Base-by-base conservation (phyloP, 30 jellyfish, hydroid and myxozoan species). In the Cassiopea andromeda region DNA sequence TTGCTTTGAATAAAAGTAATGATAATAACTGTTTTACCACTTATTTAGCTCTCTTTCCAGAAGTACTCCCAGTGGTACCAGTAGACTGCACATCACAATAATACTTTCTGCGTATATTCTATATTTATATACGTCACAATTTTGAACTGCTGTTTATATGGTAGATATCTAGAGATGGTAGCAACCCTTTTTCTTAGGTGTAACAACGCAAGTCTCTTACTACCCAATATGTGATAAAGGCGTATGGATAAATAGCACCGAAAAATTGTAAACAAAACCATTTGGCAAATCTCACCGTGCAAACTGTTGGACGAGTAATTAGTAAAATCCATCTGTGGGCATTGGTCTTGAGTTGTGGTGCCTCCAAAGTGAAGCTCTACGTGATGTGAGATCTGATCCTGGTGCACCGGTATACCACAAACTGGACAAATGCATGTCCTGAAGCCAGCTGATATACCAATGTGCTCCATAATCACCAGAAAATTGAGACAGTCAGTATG, bases 351-450 rank as follows among this genome's bases (percentile, higher is more conserved):
- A 10, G 78, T 81, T 58, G 89, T 59, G 1, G 92, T 19, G 61
- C 48, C 60, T 8, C 84, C 47, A 82, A 90, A 90, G 73, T 90
- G 97, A 61, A 81, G 97, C 78, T 90, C 97, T 1, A 90, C 97
- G 82, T 90, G 97, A 38, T 82, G 97, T 10, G 97, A 81, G 50
- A 90, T 90, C 18, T 81, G 92, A 85, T 78, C 89, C 50, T 90
- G 97, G 67, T 90, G 83, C 2, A 90, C 92, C 5, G 97, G 82
- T n/a, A 90, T 81, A 1, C 97, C 97, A 82, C 97, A 90, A 60
- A 90, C 93, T 7, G 97, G 97, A 47, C 97, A 90, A 46, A 90
- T 90, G 80, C 97, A 90, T 46, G 92, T 90, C 71, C 97, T 75
- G 50, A 90, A 76, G 48, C 84, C 74, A n/a, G 89, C 48, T 59